phyloP scores from a whole-genome alignment of 2,888 invertebrate species.

The Metalampra italica region DNA sequence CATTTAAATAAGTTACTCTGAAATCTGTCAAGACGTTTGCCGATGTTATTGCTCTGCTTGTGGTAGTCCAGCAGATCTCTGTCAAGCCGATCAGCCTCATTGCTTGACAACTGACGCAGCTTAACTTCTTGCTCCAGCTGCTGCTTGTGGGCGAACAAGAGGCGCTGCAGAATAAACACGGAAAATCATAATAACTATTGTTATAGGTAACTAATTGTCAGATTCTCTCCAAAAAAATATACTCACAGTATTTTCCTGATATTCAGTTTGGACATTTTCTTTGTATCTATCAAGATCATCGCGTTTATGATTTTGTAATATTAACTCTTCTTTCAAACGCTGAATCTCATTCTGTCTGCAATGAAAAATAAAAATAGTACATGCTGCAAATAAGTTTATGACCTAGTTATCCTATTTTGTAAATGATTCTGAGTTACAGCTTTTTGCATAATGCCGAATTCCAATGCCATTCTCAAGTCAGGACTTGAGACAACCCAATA shows the following conservation, averaged over 20 bases:
- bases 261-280: conserved; percentile 60
- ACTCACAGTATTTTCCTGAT: conserved; percentile 71
- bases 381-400: too few species aligned
- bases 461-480: too few species aligned
- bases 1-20: conserved; percentile 34
- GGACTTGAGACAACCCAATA: too few species aligned
- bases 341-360: conserved; percentile 70
- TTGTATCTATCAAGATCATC: conserved; percentile 67
- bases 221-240: too few species aligned
- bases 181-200: neutral
- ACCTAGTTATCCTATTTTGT: too few species aligned
- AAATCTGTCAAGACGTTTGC: conserved; percentile 55
- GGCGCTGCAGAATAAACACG: conserved; percentile 69
- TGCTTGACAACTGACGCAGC: conserved; percentile 67
- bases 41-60: conserved; percentile 66
- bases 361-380: conserved; percentile 12
- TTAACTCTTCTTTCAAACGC: conserved; percentile 53
- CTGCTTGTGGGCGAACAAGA: conserved; percentile 82
- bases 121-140: conserved; percentile 84
- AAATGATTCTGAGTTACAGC: too few species aligned
- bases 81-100: conserved; percentile 61
- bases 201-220: too few species aligned
- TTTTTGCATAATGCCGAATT: too few species aligned
- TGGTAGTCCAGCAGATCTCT: conserved; percentile 64
- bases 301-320: conserved; percentile 55